Evolutionary conservation across 2,113 vertebrate genomes (phyloP).

Genomic region (Tachuris rubrigastra): DNA sequence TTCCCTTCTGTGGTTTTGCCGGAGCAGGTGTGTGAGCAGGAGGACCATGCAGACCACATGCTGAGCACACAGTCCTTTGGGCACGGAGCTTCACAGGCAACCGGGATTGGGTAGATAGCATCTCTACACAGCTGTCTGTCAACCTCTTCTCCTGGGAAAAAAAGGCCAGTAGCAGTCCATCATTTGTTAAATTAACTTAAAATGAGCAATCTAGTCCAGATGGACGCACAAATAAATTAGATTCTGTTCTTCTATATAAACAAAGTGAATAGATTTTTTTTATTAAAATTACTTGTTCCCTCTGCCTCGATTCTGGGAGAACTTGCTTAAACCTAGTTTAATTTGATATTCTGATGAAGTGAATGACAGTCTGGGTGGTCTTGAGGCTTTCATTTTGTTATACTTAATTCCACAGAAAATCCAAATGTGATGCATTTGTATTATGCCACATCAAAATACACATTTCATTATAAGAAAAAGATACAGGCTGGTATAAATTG

Average conservation of each 20-base stretch:
- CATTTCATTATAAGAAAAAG: neutral
- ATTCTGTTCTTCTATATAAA: slow-evolving; percentile 41
- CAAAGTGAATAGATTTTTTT: slow-evolving; percentile 48
- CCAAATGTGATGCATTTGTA: neutral
- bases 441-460: neutral
- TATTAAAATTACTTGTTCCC: slow-evolving; percentile 17
- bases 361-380: neutral
- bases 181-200: slow-evolving; percentile 62
- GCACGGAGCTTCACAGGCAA: slow-evolving; percentile 87
- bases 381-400: neutral
- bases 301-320: neutral
- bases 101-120: slow-evolving; percentile 79
- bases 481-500: neutral
- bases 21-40: slow-evolving; percentile 97
- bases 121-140: slow-evolving; percentile 85
- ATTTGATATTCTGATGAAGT: neutral
- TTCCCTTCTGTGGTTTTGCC: slow-evolving; percentile 94
- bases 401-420: neutral
- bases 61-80: slow-evolving; percentile 93
- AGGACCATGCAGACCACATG: slow-evolving; percentile 90
- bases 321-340: neutral
- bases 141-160: slow-evolving; percentile 83
- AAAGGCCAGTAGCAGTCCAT: slow-evolving; percentile 55
- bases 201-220: slow-evolving; percentile 60
- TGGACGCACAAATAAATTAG: slow-evolving; percentile 59